These are phyloP conservation scores for Willowsia nigromaculata DNA, from an alignment of 2,888 invertebrate genomes.

Conservation along the genomic window DNA sequence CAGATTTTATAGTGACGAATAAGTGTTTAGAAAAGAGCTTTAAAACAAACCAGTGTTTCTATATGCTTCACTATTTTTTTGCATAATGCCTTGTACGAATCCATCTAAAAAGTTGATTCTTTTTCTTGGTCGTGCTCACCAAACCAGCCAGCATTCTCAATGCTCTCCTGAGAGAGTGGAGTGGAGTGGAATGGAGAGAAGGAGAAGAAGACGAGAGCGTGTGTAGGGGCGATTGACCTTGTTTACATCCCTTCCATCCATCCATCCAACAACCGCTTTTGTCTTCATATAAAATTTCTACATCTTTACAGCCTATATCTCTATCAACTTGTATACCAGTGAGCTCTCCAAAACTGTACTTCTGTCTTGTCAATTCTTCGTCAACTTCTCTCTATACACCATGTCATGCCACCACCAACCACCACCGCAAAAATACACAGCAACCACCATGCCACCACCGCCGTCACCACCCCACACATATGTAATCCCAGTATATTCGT, in stretches of 20 bases:
- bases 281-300: no score
- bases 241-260: slow-evolving; percentile 77
- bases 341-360: no score
- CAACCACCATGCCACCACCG: slow-evolving; percentile 14
- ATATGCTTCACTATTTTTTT: neutral
- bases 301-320: no score
- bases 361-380: slow-evolving; percentile 4
- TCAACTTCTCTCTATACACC: neutral
- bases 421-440: neutral
- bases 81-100: neutral
- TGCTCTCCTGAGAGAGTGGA: no score
- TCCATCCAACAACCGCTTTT: neutral
- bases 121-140: neutral
- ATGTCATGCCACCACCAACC: neutral
- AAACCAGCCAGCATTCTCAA: neutral
- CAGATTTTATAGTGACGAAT: neutral
- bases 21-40: slow-evolving; percentile 65
- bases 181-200: slow-evolving; percentile 16
- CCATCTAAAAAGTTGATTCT: no score
- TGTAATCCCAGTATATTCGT: neutral
- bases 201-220: slow-evolving; percentile 26
- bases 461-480: neutral
- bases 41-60: neutral
- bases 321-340: no score
- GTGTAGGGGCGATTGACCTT: slow-evolving; percentile 77